Conservation (phyloP, 2,797 vertebrate species). For the Carcharodon carcharias region DNA sequence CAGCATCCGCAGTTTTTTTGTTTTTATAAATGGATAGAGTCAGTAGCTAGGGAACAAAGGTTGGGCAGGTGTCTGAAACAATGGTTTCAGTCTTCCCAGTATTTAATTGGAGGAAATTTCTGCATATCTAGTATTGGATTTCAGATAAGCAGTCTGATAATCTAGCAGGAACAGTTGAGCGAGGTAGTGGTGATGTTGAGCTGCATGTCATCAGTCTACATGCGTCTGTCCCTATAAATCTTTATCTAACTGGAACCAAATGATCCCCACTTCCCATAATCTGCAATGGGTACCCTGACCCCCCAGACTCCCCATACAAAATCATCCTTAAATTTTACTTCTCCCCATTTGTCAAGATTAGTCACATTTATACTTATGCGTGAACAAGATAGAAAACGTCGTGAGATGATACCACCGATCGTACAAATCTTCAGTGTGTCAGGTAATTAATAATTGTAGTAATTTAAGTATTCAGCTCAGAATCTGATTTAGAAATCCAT, state of each 20-base stretch:
- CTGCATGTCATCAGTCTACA: neutral
- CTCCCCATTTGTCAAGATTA: neutral
- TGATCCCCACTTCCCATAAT: neutral
- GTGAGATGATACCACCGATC: neutral
- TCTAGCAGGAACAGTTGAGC: neutral
- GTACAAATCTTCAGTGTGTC: neutral
- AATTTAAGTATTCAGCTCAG: neutral
- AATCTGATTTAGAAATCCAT: neutral
- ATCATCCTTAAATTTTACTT: neutral
- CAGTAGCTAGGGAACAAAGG: no score
- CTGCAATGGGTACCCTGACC: neutral
- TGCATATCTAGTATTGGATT: neutral
- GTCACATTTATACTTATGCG: neutral
- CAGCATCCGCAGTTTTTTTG: no score
- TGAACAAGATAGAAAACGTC: neutral
- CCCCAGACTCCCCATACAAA: neutral
- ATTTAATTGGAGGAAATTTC: neutral
- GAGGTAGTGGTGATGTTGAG: neutral
- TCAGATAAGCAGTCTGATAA: neutral
- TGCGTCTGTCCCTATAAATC: neutral
- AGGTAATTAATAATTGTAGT: neutral
- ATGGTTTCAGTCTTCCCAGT: neutral
- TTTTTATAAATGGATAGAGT: no score
- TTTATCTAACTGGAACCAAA: neutral
- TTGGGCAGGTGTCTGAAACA: no score